Evolutionary conservation across 2,888 invertebrate genomes (phyloP).

Genomic region (Microctonus aethiopoides): DNA sequence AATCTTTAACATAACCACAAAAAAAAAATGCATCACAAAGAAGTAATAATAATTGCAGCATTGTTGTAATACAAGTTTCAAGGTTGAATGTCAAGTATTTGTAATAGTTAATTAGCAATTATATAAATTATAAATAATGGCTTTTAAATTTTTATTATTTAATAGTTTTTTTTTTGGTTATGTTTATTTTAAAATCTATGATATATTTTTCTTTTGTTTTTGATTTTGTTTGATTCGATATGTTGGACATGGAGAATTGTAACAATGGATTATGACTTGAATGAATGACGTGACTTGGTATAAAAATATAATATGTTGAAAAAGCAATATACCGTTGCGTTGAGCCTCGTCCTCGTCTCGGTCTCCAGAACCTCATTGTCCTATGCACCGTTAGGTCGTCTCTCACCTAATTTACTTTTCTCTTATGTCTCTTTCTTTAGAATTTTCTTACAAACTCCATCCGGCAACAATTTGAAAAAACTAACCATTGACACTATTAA

Average conservation of each 20-base stretch:
- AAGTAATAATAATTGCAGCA: conserved; percentile 10
- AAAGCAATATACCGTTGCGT: conserved; percentile 37
- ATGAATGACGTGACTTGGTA: conserved; percentile 6
- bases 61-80: conserved; percentile 1
- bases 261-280: neutral
- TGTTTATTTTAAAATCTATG: too few relatives aligned
- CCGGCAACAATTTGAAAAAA: neutral
- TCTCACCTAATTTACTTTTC: conserved; percentile 47
- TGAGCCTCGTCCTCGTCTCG: conserved; percentile 26
- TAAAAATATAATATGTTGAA: conserved; percentile 16
- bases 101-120: neutral
- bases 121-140: conserved; percentile 5
- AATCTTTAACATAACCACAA: conserved; percentile 1
- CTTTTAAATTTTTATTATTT: neutral
- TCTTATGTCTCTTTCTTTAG: conserved; percentile 17
- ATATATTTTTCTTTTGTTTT: neutral
- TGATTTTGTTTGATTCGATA: neutral
- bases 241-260: neutral
- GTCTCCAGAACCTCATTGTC: conserved; percentile 43
- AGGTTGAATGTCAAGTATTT: conserved; percentile 2
- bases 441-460: neutral
- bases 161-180: too few relatives aligned
- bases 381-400: conserved; percentile 47
- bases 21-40: neutral
- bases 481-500: neutral